Evolutionary conservation across 2,113 vertebrate species (phyloP).

Genomic region (Verasper variegatus): DNA sequence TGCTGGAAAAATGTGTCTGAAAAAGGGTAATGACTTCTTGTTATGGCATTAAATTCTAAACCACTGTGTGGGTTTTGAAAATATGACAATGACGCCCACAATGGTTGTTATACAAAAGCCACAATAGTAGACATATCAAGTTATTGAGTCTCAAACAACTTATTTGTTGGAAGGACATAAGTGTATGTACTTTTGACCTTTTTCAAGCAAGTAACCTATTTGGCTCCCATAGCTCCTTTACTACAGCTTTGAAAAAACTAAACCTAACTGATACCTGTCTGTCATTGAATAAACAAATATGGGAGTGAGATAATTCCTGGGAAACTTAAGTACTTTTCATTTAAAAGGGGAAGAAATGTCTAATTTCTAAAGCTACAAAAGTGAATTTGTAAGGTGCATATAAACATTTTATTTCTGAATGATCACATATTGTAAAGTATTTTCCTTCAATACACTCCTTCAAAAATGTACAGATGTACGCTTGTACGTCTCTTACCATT

Average conservation of each 20-base stretch:
- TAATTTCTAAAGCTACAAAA: not conserved
- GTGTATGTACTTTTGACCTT: no score
- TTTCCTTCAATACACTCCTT: no score
- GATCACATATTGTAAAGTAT: no score
- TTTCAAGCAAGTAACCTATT: no score
- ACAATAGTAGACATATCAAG: no score
- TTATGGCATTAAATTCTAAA: not conserved
- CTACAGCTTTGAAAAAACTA: not conserved
- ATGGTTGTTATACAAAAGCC: no score
- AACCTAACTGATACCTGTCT: not conserved
- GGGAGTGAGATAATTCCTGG: not conserved
- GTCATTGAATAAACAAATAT: constrained; percentile 14
- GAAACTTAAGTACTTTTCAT: not conserved
- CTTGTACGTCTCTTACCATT: constrained; percentile 84
- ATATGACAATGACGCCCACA: not conserved
- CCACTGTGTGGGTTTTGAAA: not conserved
- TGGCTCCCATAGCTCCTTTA: no score
- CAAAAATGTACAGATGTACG: constrained; percentile 19
- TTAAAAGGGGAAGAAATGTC: not conserved
- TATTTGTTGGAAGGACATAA: no score
- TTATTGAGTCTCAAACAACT: no score
- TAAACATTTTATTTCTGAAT: not conserved
- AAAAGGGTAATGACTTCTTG: not conserved
- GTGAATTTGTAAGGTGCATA: not conserved
- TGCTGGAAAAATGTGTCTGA: not conserved